Percentiles rank a stretch among this genome's conserved stretches.
These are phyloP conservation scores for Cephalopachus bancanus DNA, from an alignment of 2,797 vertebrate species.

Conservation along the genomic window DNA sequence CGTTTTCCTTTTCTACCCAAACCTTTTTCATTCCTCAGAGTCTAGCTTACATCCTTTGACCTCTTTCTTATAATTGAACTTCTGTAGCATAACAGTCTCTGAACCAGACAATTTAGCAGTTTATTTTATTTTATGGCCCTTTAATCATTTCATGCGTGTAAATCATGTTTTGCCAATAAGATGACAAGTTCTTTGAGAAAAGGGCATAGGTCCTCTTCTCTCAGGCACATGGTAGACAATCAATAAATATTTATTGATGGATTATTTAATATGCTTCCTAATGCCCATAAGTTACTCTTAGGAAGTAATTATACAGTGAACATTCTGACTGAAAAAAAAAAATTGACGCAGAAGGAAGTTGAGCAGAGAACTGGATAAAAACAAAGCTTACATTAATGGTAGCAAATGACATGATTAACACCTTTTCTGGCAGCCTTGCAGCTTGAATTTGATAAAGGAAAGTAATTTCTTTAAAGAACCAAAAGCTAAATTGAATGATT, in stretches of 20 bases:
- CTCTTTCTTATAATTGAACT: neutral
- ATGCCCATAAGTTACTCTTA: constrained; percentile 46
- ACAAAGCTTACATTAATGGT: constrained; percentile 82
- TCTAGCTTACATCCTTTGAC: neutral
- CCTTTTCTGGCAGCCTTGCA: constrained; percentile 82
- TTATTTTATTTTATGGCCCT: constrained; percentile 71
- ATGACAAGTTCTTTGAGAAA: constrained; percentile 52
- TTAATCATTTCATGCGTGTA: constrained; percentile 38
- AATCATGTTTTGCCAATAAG: constrained; percentile 51
- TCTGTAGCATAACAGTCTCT: neutral
- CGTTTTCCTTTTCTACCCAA: constrained; percentile 9
- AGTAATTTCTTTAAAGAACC: constrained; percentile 74
- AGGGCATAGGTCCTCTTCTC: constrained; percentile 49
- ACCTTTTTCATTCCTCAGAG: neutral
- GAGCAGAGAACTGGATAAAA: constrained; percentile 83
- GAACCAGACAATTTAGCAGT: constrained; percentile 15
- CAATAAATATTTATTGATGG: constrained; percentile 73
- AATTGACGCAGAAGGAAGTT: constrained; percentile 69
- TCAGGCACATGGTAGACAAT: neutral
- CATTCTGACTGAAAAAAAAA: constrained; percentile 64
- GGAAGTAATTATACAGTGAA: constrained; percentile 64
- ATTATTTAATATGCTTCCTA: constrained; percentile 68
- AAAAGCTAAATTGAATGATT: constrained; percentile 81
- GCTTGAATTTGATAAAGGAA: constrained; percentile 82
- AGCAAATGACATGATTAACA: constrained; percentile 87